Percentiles rank a stretch among this genome's conserved stretches.
These are phyloP conservation scores for Carpatolechia fugitivella DNA, from an alignment of 2,888 invertebrate genomes.

Conservation along the genomic window DNA sequence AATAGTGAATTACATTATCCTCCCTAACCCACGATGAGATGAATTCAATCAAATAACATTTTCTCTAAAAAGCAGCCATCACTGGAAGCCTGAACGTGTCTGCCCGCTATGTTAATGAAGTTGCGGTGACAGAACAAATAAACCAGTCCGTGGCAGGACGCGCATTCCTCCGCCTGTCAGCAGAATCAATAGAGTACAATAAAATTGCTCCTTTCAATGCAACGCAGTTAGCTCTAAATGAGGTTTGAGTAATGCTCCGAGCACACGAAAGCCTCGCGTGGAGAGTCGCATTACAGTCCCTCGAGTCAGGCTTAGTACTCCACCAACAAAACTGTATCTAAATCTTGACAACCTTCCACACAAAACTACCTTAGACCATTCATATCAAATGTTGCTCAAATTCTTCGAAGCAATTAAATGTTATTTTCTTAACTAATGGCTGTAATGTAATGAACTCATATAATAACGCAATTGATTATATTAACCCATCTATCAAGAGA, in stretches of 20 bases:
- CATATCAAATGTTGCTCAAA: slow-evolving; percentile 1
- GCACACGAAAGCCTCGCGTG: slow-evolving; percentile 71
- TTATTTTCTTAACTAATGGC: slow-evolving; percentile 7
- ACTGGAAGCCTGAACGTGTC: slow-evolving; percentile 6
- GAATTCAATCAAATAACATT: slow-evolving; percentile 2
- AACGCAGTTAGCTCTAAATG: slow-evolving; percentile 73
- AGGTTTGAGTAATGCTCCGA: slow-evolving; percentile 72
- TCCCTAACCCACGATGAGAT: too few species aligned
- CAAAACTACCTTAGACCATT: not conserved
- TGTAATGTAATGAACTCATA: slow-evolving; percentile 13
- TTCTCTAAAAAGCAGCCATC: not conserved
- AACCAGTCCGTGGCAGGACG: slow-evolving; percentile 50
- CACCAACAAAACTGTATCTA: not conserved
- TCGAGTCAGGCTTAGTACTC: slow-evolving; percentile 16
- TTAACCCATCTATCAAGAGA: slow-evolving; percentile 29
- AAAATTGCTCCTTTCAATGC: slow-evolving; percentile 74
- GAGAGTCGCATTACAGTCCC: slow-evolving; percentile 51
- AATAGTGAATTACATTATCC: too few species aligned
- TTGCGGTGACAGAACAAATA: slow-evolving; percentile 54
- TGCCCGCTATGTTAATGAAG: slow-evolving; percentile 26
- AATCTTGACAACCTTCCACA: not conserved
- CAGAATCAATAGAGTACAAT: slow-evolving; percentile 75
- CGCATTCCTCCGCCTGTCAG: slow-evolving; percentile 59
- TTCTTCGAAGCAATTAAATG: slow-evolving; percentile 4
- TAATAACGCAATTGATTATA: slow-evolving; percentile 29